Evolutionary conservation across 2,113 vertebrate genomes (phyloP).

Genomic region (Lutjanus erythropterus): DNA sequence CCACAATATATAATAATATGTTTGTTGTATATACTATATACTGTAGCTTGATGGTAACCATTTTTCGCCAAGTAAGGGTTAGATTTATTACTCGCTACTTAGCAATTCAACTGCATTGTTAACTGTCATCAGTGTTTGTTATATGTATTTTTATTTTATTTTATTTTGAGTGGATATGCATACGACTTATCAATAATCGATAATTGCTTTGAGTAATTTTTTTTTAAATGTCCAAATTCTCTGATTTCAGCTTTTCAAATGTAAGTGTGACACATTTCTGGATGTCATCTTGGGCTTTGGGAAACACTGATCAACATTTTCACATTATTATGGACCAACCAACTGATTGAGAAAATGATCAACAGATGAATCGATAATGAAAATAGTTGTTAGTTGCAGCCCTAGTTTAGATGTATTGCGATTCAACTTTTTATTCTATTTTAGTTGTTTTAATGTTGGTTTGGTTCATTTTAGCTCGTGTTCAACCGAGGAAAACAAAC

Average conservation of each 20-base stretch:
- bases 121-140: neutral
- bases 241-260: no score
- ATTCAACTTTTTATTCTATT: neutral
- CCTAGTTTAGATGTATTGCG: neutral
- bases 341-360: no score
- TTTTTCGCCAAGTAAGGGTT: neutral
- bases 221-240: no score
- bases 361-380: no score
- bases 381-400: no score
- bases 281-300: no score
- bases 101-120: neutral
- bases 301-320: no score
- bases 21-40: neutral
- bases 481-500: neutral
- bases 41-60: neutral
- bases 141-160: neutral
- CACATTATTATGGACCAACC: no score
- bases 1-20: neutral
- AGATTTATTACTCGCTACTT: neutral
- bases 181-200: no score
- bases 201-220: no score
- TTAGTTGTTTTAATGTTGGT: neutral
- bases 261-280: no score
- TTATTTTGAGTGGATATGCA: neutral
- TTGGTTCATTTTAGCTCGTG: neutral